These are phyloP conservation scores for Caenorhabditis inopinata DNA, from an alignment of 1,140 invertebrate genomes.

Conservation along the genomic window DNA sequence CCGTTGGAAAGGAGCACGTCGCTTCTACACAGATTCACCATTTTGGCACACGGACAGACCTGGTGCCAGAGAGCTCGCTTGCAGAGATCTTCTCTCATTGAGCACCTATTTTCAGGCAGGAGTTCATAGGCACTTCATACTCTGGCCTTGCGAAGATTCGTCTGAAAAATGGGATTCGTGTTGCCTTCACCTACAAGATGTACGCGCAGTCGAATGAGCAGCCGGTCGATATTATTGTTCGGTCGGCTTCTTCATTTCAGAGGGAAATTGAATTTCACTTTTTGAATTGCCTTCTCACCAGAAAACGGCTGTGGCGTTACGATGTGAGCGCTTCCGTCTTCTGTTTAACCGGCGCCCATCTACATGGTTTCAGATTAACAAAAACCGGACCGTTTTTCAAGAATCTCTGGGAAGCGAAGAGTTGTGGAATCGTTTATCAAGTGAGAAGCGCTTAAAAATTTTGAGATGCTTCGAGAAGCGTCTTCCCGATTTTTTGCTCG, in stretches of 20 bases:
- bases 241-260: neutral
- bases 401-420: neutral
- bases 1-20: neutral
- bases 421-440: neutral
- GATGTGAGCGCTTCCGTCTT: neutral
- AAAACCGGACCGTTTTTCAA: neutral
- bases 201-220: neutral
- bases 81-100: no score
- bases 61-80: no score
- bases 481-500: neutral
- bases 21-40: neutral
- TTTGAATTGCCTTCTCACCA: neutral
- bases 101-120: neutral
- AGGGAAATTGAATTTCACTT: slow-evolving; percentile 15
- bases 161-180: slow-evolving; percentile 1
- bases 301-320: neutral
- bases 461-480: neutral
- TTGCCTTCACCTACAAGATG: slow-evolving; percentile 8
- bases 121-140: neutral
- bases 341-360: no score
- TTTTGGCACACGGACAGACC: slow-evolving; percentile 4
- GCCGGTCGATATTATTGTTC: neutral
- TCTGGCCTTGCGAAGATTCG: neutral
- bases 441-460: neutral
- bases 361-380: neutral